phyloP scores from a whole-genome alignment of 2,113 vertebrate genomes.

The Labrus mixtus region DNA sequence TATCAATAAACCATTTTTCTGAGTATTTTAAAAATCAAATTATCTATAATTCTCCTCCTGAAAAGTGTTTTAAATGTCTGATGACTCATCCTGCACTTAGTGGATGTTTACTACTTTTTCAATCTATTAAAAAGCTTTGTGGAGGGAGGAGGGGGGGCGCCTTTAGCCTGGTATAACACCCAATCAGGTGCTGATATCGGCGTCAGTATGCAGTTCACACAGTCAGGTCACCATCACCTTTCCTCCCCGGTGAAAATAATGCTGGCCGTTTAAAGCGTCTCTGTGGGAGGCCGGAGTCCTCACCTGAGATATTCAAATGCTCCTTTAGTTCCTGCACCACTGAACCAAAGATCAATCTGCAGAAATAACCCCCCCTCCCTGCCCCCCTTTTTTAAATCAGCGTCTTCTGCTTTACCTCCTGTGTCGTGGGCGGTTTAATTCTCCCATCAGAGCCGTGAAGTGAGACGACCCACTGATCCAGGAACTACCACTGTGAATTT shows the following conservation, averaged over 20 bases:
- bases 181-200: not conserved
- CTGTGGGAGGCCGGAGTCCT: not conserved
- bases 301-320: slow-evolving; percentile 29
- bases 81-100: too few species aligned
- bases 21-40: too few species aligned
- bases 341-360: slow-evolving; percentile 1
- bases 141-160: too few species aligned
- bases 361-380: not conserved
- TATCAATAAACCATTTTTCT: too few species aligned
- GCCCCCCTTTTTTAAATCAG: too few species aligned
- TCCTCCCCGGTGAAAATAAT: not conserved
- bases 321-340: not conserved
- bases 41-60: too few species aligned
- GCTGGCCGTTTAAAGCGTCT: not conserved
- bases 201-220: not conserved
- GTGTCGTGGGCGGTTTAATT: not conserved
- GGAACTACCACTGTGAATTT: not conserved
- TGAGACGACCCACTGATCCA: not conserved
- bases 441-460: not conserved
- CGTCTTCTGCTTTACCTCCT: not conserved
- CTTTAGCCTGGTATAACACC: too few species aligned
- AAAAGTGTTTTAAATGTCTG: too few species aligned
- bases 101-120: too few species aligned
- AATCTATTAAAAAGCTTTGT: too few species aligned
- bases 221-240: not conserved